Conservation (phyloP, 2,113 vertebrate genomes). For the Pyrgilauda ruficollis region DNA sequence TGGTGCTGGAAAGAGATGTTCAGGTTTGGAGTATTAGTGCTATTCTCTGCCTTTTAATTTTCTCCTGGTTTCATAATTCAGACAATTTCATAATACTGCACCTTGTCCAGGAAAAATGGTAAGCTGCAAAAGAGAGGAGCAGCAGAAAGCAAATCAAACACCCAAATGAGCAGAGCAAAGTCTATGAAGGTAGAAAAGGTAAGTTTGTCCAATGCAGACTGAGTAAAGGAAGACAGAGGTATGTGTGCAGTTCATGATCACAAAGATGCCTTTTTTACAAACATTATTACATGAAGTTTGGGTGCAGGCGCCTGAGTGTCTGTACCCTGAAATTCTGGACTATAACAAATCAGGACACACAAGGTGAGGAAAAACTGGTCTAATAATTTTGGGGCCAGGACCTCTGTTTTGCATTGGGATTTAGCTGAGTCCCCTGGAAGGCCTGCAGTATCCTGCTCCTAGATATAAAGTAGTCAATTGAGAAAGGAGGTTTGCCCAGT, state of each 20-base stretch:
- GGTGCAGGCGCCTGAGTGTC: neutral
- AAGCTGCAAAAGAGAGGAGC: neutral
- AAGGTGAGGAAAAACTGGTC: neutral
- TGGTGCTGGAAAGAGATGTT: neutral
- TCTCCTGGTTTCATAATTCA: neutral
- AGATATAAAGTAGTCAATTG: neutral
- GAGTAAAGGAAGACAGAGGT: neutral
- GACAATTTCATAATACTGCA: neutral
- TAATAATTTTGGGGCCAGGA: neutral
- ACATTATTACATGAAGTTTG: neutral
- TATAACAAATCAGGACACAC: neutral
- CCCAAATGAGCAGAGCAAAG: neutral
- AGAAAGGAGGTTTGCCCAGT: neutral
- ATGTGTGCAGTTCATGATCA: neutral
- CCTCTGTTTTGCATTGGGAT: neutral
- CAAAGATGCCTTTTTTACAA: neutral
- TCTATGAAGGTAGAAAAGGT: neutral
- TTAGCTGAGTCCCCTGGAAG: neutral
- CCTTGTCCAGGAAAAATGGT: neutral
- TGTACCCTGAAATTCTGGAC: neutral
- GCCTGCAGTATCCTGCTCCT: neutral
- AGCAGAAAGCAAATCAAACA: neutral
- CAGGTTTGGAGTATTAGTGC: neutral
- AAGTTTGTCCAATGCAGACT: neutral
- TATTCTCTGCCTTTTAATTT: neutral